Conservation (phyloP, 1,140 invertebrate genomes). For the Macrotrachela quadricornifera region DNA sequence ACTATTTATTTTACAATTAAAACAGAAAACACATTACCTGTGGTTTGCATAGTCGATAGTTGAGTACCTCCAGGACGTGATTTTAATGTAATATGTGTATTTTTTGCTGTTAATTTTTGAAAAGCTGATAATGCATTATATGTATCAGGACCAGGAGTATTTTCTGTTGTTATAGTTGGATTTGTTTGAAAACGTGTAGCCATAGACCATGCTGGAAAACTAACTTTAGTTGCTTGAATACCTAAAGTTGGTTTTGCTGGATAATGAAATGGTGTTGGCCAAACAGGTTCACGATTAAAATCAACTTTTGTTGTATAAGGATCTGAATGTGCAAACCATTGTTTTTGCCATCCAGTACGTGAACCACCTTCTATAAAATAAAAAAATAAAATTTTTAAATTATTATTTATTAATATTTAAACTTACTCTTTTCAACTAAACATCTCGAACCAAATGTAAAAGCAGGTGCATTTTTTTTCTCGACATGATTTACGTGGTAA, state of each 20-base stretch:
- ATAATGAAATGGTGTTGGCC: conserved; percentile 2
- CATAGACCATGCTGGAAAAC: not conserved
- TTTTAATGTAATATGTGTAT: too few species aligned
- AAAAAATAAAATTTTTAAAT: too few species aligned
- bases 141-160: too few species aligned
- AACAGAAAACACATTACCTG: too few species aligned
- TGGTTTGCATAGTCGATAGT: too few species aligned
- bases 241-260: not conserved
- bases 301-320: conserved; percentile 2
- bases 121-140: too few species aligned
- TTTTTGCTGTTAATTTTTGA: too few species aligned
- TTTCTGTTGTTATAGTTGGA: too few species aligned
- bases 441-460: not conserved
- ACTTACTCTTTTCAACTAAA: not conserved
- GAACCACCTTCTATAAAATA: not conserved
- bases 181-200: too few species aligned
- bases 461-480: conserved; percentile 1
- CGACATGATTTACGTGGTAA: not conserved
- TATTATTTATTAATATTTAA: too few species aligned
- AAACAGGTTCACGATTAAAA: not conserved
- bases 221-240: not conserved
- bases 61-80: too few species aligned
- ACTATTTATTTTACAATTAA: too few species aligned
- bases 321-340: conserved; percentile 1
- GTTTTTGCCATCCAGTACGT: conserved; percentile 4